These are phyloP conservation scores for Turritopsis dohrnii DNA, from an alignment of 30 jellyfish, hydroid and myxozoan species.

Conservation along the genomic window DNA sequence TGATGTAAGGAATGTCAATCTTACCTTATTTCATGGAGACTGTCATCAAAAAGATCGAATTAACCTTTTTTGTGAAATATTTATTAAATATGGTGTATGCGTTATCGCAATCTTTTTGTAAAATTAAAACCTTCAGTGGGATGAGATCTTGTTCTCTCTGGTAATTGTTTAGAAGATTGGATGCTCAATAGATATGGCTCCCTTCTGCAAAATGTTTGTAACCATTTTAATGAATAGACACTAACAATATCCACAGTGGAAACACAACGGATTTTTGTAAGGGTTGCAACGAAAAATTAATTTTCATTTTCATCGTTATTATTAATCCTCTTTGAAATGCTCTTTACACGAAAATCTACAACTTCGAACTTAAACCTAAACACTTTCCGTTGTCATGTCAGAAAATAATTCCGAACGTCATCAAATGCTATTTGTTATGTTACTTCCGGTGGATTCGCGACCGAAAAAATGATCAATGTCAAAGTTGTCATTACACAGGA, in stretches of 20 bases:
- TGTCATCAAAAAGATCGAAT: too few species aligned
- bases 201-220: too few species aligned
- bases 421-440: background rate
- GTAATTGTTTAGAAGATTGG: too few species aligned
- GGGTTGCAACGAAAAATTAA: background rate
- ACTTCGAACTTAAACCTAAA: background rate
- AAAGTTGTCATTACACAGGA: background rate
- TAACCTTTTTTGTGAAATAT: background rate
- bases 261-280: background rate
- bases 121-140: background rate
- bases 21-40: too few species aligned
- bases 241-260: background rate
- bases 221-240: too few species aligned
- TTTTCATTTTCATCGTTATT: background rate
- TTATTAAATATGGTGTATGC: background rate
- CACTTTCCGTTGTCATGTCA: background rate
- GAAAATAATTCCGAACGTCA: background rate
- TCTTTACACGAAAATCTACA: background rate
- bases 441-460: background rate
- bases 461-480: background rate
- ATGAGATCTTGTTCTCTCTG: background rate
- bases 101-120: background rate
- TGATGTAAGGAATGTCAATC: too few species aligned
- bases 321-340: background rate
- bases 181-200: too few species aligned